Evolutionary conservation across 2,797 vertebrate species (phyloP).

Genomic region (Chanos chanos): DNA sequence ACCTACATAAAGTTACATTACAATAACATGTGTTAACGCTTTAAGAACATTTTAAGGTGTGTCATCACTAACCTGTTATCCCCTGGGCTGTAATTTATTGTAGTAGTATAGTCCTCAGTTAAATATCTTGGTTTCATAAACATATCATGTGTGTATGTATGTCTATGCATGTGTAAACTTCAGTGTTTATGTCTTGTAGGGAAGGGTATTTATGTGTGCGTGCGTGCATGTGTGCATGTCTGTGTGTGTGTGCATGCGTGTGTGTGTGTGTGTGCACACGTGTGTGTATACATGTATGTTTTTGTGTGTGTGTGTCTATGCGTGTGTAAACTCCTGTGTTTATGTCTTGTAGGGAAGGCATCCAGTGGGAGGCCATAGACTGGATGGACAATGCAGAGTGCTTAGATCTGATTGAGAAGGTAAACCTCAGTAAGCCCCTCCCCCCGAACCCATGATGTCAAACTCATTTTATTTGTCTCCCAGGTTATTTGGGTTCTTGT

Average conservation of each 20-base stretch:
- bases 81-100: too few relatives aligned
- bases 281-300: not conserved
- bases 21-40: too few relatives aligned
- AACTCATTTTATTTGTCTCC: not conserved
- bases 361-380: slow-evolving; percentile 89
- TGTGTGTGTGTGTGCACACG: not conserved
- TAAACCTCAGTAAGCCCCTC: slow-evolving; percentile 41
- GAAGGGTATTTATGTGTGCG: too few relatives aligned
- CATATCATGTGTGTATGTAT: not conserved
- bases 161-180: not conserved
- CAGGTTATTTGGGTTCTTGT: not conserved
- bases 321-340: not conserved
- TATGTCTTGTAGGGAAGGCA: slow-evolving; percentile 75
- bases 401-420: slow-evolving; percentile 90
- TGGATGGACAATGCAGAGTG: slow-evolving; percentile 96
- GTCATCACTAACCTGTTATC: too few relatives aligned
- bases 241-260: not conserved
- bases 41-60: too few relatives aligned
- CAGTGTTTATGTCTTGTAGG: not conserved
- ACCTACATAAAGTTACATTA: too few relatives aligned
- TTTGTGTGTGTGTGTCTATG: not conserved
- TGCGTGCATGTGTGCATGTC: not conserved
- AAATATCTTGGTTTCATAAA: too few relatives aligned
- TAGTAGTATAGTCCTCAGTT: too few relatives aligned
- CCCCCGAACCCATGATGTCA: not conserved